These are phyloP conservation scores for Eulemur albifrons DNA, from an alignment of 2,797 vertebrate species.

Conservation along the genomic window DNA sequence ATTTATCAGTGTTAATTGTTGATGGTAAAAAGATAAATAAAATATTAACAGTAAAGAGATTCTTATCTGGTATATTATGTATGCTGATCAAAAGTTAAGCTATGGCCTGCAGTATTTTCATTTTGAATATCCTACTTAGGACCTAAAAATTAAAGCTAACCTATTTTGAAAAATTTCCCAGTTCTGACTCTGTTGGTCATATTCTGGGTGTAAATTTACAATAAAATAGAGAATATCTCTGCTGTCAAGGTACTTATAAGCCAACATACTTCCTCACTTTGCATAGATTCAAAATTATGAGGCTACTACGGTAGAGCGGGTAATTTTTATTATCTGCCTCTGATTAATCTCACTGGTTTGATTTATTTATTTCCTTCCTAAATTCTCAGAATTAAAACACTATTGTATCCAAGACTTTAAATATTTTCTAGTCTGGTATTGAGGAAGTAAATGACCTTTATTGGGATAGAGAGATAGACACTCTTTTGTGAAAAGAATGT, in stretches of 20 bases:
- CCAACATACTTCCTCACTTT: background rate
- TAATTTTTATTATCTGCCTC: background rate
- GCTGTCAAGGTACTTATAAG: background rate
- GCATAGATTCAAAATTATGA: background rate
- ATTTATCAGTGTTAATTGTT: background rate
- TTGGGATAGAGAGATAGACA: background rate
- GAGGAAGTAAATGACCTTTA: background rate
- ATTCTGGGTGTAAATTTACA: background rate
- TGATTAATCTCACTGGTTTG: background rate
- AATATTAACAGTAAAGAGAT: background rate
- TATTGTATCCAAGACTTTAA: background rate
- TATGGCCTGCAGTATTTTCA: background rate
- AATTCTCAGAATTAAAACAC: background rate
- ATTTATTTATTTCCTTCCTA: background rate
- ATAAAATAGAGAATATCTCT: background rate
- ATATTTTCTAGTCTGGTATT: background rate
- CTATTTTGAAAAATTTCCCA: background rate
- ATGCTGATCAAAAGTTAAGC: background rate
- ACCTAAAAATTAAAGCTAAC: background rate
- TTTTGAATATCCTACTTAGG: background rate
- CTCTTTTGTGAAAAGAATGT: background rate
- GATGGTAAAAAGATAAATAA: background rate
- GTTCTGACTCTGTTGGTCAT: background rate
- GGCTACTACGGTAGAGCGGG: background rate
- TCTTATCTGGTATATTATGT: background rate